phyloP scores from a whole-genome alignment of 2,797 vertebrate genomes.

The Scyliorhinus canicula region DNA sequence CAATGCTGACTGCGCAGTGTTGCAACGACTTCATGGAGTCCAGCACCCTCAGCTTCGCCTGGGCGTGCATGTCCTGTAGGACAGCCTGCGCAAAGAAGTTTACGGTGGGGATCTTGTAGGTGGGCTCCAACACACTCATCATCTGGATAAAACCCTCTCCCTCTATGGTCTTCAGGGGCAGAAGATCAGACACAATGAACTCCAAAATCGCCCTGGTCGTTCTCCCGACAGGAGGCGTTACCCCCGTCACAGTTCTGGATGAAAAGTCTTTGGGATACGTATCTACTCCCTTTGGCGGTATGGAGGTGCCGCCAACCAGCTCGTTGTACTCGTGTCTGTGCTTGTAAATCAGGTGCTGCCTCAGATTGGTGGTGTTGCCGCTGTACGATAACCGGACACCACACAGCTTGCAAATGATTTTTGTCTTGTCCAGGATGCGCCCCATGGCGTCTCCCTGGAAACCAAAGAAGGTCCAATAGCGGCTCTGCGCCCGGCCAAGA shows the following conservation, averaged over 20 bases:
- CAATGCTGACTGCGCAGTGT: constrained; percentile 55
- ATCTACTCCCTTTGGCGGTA: background rate
- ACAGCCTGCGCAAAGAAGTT: constrained; percentile 50
- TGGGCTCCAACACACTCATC: constrained; percentile 54
- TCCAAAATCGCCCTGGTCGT: constrained; percentile 53
- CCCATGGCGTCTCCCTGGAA: constrained; percentile 59
- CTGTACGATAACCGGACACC: constrained; percentile 55
- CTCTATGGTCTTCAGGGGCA: constrained; percentile 52
- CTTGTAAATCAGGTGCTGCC: constrained; percentile 57
- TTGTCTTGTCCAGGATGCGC: constrained; percentile 57
- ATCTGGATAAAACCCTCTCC: constrained; percentile 61
- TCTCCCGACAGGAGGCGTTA: background rate
- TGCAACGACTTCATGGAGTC: constrained; percentile 49
- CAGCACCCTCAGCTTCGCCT: constrained; percentile 48
- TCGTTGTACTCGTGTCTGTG: constrained; percentile 59
- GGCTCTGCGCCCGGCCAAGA: constrained; percentile 48
- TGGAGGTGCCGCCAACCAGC: constrained; percentile 41
- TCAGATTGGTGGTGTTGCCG: constrained; percentile 55
- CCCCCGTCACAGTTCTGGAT: constrained; percentile 13
- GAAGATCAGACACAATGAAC: constrained; percentile 56
- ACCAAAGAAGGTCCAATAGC: constrained; percentile 64
- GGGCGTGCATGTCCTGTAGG: constrained; percentile 54
- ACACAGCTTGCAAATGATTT: constrained; percentile 63
- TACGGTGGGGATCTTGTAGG: constrained; percentile 52
- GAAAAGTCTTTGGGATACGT: constrained; percentile 22